Evolutionary conservation across 2,888 invertebrate species (phyloP), one percentile per base, ranked within the genome.

Genomic region (Tachina lurida): DNA sequence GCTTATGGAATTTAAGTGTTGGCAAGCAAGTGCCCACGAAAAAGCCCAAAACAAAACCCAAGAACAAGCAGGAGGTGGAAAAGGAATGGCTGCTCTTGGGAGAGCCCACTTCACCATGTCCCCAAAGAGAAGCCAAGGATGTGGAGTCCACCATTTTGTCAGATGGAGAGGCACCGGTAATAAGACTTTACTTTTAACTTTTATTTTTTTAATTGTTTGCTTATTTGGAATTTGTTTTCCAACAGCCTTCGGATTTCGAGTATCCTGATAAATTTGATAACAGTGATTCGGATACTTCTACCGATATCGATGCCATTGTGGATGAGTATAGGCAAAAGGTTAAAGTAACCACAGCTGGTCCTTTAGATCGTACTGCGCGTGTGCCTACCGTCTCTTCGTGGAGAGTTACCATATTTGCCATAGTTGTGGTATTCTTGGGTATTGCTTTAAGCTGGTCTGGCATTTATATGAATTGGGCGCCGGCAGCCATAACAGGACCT

Each of bases 231-330:
- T 10, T 58, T 73, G 0, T 31, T 31, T 73, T 31, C 5, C 47
- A 58, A 13, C 31, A 92, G 92, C 91, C 90, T 45, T 92, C 92
- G 0, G 92, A 92, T 88, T 92, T 92, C 84, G 92, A 92, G 65
- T 92, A 91, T 43, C 89, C 92, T 0, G 92, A 92, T n/a, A 91
- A 91, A 75, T 91, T 91, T 62, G 95, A 93, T 22, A 94, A 94
- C 87, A 95, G 95, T n/a, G 95, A 95, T 84, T 95, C 95, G 39
- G 95, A 95, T 86, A 95, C 95, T 87, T 96, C 95, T 1, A 96
- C 96, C 1, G 96, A 96, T 89, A 96, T 96, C 76, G 96, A 96
- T 90, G 95, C 95, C 1, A 95, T 95, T 17, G 96, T 96, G 0
- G 96, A 96, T 89, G 96, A 96, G 90, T 96, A 96, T 89, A 94